Base-by-base conservation (phyloP, 2,888 invertebrate species). In the Eupithecia exiguata region DNA sequence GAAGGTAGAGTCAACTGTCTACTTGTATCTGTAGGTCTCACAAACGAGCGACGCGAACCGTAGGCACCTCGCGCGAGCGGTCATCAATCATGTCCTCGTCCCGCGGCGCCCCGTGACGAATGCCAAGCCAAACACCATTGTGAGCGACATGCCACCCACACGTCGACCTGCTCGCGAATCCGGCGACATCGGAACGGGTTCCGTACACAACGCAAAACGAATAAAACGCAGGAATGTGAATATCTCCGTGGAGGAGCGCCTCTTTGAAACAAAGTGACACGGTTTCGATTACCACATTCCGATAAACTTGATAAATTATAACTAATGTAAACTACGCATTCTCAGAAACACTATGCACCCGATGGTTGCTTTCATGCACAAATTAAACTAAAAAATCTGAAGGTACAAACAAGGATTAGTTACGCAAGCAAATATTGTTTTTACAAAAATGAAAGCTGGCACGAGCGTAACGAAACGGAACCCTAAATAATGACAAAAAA, bases 121-220 rank as follows among this genome's bases (percentile, higher is more conserved):
- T 93, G 89, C 91, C 91, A 92, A 88, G 88, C 89, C 91, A 93
- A 94, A 94, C 93, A 94, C 90, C 87, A 92, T 92, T 92, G 92
- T 92, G 86, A 86, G 84, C 84, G 81, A 87, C 75, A 71, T 86
- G 85, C 93, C 93, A 93, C 93, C 92, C 92, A 92, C 91, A 86
- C 83, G 79, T 79, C 81, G 80, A 81, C 79, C 79, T 80, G 80
- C 79, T 82, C 81, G 84, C 73, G 79, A 83, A 83, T 81, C 81
- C 81, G 80, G 80, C 75, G 68, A 72, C 67, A 74, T 70, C 72
- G 70, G 49, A 74, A 76, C 73, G 65, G 74, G 77, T 79, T 78
- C 78, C 72, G 77, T 78, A 75, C 49, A 74, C 30, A 72, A 69
- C 68, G 65, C 63, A 74, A 75, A 65, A 72, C 25, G 38, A 70